phyloP scores from a whole-genome alignment of 2,797 vertebrate genomes.

The Huso huso region DNA sequence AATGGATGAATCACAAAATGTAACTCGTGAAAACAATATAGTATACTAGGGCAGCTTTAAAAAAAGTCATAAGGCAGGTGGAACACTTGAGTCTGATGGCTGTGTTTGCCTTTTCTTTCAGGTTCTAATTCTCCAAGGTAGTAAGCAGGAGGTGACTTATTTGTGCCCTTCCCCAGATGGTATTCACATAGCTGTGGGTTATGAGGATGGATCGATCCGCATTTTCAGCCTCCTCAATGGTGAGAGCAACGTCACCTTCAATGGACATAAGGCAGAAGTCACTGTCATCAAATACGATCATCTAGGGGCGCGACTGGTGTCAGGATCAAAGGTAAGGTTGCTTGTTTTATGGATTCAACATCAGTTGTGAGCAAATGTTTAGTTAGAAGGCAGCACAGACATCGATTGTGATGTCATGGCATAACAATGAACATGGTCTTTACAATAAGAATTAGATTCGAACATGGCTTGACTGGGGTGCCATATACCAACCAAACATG shows the following conservation, averaged over 20 bases:
- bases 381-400: too few species aligned
- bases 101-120: slow-evolving; percentile 37
- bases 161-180: slow-evolving; percentile 84
- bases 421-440: too few species aligned
- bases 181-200: slow-evolving; percentile 82
- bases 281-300: slow-evolving; percentile 75
- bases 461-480: too few species aligned
- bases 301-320: slow-evolving; percentile 82
- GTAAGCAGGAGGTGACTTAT: slow-evolving; percentile 82
- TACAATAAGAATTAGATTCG: too few species aligned
- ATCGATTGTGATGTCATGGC: too few species aligned
- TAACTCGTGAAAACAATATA: too few species aligned
- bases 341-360: neutral
- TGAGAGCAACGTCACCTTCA: slow-evolving; percentile 80
- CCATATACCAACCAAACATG: too few species aligned
- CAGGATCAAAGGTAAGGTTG: slow-evolving; percentile 78
- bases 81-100: too few species aligned
- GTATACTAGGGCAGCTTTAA: too few species aligned
- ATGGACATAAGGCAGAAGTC: slow-evolving; percentile 85
- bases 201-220: slow-evolving; percentile 81
- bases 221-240: slow-evolving; percentile 81
- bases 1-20: too few species aligned
- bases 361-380: too few species aligned
- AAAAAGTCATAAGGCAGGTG: too few species aligned
- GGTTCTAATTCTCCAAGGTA: slow-evolving; percentile 85